Conservation (phyloP, 2,888 invertebrate species). For the Spodoptera littoralis region DNA sequence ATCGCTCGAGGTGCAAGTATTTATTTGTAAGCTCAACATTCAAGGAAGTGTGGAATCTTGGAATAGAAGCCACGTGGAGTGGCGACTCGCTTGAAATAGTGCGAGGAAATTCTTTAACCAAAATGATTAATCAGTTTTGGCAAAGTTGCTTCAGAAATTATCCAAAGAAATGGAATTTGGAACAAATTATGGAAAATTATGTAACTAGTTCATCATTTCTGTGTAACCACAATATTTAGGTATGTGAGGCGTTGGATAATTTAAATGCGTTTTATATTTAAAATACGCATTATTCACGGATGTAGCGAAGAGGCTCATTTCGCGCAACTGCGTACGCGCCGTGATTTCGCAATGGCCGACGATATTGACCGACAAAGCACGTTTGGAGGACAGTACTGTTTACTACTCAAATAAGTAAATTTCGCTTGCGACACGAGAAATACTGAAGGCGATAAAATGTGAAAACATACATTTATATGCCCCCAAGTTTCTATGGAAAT, state of each 20-base stretch:
- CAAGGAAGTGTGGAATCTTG: constrained; percentile 86
- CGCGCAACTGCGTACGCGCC: constrained; percentile 61
- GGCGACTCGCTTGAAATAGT: constrained; percentile 65
- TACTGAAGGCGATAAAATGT: constrained; percentile 37
- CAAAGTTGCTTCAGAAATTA: constrained; percentile 22
- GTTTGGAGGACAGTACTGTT: constrained; percentile 76
- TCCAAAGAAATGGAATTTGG: constrained; percentile 13
- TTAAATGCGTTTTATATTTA: constrained; percentile 9
- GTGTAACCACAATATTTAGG: not conserved
- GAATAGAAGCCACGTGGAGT: constrained; percentile 82
- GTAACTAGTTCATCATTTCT: constrained; percentile 1
- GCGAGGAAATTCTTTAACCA: constrained; percentile 36
- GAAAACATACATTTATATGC: constrained; percentile 36
- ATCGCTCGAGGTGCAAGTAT: constrained; percentile 80
- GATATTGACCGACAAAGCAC: constrained; percentile 81
- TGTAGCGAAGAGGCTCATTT: constrained; percentile 63
- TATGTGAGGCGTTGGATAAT: constrained; percentile 8
- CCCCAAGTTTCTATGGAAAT: constrained; percentile 20
- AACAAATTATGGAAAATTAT: constrained; percentile 19
- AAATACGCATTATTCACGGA: constrained; percentile 54
- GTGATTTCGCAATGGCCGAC: constrained; percentile 71
- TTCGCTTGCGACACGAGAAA: constrained; percentile 63
- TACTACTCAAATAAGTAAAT: constrained; percentile 63
- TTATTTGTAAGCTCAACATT: constrained; percentile 86
- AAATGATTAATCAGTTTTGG: constrained; percentile 52